A percentile compares a stretch with the other conserved stretches of the same genome.
Conservation (phyloP, 2,888 invertebrate genomes). For the Automeris io region DNA sequence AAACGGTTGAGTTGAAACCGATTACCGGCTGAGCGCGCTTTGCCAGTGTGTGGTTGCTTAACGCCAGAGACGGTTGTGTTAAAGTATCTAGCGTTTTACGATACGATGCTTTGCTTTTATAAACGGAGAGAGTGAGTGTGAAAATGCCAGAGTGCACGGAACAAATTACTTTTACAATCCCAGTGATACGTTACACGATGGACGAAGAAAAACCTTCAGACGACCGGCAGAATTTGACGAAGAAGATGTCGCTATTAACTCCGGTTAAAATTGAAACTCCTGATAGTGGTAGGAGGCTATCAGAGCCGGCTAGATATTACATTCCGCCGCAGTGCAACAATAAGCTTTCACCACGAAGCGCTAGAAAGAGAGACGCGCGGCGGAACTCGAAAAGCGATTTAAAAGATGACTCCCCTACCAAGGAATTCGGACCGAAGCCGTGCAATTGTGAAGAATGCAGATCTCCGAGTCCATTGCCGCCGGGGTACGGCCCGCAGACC, state of each 20-base stretch:
- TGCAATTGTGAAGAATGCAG: constrained; percentile 69
- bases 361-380: constrained; percentile 56
- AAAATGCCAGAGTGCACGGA: constrained; percentile 72
- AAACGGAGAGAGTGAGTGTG: constrained; percentile 18
- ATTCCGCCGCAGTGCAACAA: constrained; percentile 70
- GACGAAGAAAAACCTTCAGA: constrained; percentile 52
- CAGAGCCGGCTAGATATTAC: constrained; percentile 61
- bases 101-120: constrained; percentile 44
- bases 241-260: constrained; percentile 63
- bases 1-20: constrained; percentile 21
- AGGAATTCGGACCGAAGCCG: constrained; percentile 56
- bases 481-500: constrained; percentile 62
- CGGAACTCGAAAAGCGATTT: constrained; percentile 50
- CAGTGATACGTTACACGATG: constrained; percentile 69
- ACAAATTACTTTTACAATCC: constrained; percentile 61
- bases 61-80: constrained; percentile 27
- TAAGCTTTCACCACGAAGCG: constrained; percentile 61
- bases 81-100: constrained; percentile 15
- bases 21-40: constrained; percentile 16
- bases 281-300: constrained; percentile 53
- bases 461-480: constrained; percentile 73
- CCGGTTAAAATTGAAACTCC: constrained; percentile 69
- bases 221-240: constrained; percentile 50
- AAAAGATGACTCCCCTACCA: constrained; percentile 41
- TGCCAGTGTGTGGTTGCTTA: constrained; percentile 24